Base-by-base conservation (phyloP, 2,797 vertebrate genomes). In the Pitangus sulphuratus region DNA sequence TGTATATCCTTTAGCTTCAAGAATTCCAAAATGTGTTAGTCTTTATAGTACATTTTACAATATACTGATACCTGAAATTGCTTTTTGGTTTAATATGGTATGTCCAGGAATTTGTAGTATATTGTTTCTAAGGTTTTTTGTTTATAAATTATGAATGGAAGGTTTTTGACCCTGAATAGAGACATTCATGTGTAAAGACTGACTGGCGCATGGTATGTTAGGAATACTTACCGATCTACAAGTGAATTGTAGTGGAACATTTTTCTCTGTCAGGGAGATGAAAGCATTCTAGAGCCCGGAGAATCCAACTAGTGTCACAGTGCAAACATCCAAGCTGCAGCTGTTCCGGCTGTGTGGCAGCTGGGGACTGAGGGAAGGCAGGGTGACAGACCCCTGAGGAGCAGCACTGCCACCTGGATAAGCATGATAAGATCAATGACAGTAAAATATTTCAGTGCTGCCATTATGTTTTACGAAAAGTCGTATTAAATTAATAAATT, bases 201-300 rank as follows among this genome's bases (percentile, higher is more conserved):
- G 91, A 90, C 92, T 94, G 96, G 96, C 1, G 12, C 89, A 86
- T 95, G 78, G 84, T 92, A 91, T 97, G 94, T 91, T 97, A 84
- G 93, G 97, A 97, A 95, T 95, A 97, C 96, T 93, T 96, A 83
- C 79, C 97, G 94, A 94, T 96, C 89, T 91, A 58, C 93, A 94
- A 95, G 94, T 97, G 96, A 97, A 97, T 97, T 96, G 94, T 86
- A 93, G 84, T 90, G 94, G 95, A 97, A 97, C 86, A 45, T 96
- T 98, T 97, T 96, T 96, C 95, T 97, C 98, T 97, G 97, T 97
- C 95, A 93, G 86, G 94, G 45, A 96, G 96, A 97, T 97, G 95
- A 98, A 98, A 97, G 97, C 97, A 97, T 98, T 98, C 96, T 95
- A 94, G 87, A 93, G 81, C 57, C 83, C 19, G 0, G 66, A 94